These are phyloP conservation scores for Meles meles DNA, from an alignment of 2,113 vertebrate genomes.

Conservation along the genomic window DNA sequence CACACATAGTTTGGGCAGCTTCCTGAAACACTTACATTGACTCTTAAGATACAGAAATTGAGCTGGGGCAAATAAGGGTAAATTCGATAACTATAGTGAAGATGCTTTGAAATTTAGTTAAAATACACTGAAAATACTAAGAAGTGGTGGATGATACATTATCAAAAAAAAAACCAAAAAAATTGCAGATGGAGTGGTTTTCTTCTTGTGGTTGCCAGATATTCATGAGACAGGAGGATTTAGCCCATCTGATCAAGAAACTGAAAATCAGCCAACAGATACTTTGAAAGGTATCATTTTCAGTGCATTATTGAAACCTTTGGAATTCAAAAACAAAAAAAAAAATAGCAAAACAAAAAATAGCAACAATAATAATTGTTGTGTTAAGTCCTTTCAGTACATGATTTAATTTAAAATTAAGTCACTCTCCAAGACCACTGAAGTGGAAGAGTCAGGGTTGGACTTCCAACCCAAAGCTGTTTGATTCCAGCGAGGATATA, in stretches of 20 bases:
- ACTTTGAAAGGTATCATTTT: neutral
- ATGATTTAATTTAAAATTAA: neutral
- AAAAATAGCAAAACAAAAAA: neutral
- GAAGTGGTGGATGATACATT: neutral
- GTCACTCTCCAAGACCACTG: neutral
- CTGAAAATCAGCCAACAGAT: neutral
- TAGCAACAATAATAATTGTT: neutral
- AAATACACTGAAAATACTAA: neutral
- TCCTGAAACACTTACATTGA: constrained; percentile 5
- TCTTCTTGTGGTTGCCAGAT: neutral
- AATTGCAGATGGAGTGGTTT: neutral
- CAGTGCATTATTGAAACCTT: neutral
- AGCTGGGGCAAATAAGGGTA: neutral
- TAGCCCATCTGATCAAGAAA: neutral
- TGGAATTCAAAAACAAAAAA: neutral
- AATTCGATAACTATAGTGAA: neutral
- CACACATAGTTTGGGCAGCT: neutral
- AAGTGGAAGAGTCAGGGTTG: neutral
- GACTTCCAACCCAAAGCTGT: neutral
- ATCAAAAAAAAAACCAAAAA: neutral
- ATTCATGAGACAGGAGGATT: neutral
- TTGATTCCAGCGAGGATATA: neutral
- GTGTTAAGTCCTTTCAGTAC: neutral
- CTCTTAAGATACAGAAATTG: constrained; percentile 3
- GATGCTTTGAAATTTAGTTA: neutral